Evolutionary conservation across 2,113 vertebrate species (phyloP).

Genomic region (Clinocottus analis): DNA sequence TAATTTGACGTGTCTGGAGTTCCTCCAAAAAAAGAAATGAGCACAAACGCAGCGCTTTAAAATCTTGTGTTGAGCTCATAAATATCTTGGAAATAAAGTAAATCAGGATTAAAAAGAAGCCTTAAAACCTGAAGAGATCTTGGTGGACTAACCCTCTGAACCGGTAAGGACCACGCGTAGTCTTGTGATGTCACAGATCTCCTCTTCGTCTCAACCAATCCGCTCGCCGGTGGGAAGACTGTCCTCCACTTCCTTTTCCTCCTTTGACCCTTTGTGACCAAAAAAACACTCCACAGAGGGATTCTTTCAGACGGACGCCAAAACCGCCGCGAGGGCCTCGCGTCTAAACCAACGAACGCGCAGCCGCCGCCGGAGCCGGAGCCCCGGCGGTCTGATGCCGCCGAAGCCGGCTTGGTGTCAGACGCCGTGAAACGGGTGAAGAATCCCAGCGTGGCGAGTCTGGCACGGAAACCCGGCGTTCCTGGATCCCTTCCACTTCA

Average conservation of each 20-base stretch:
- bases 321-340: slow-evolving; percentile 57
- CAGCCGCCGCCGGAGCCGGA: slow-evolving; percentile 5
- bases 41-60: no score
- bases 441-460: slow-evolving; percentile 75
- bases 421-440: slow-evolving; percentile 74
- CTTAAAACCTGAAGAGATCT: not conserved
- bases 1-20: not conserved
- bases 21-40: no score
- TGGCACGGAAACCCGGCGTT: slow-evolving; percentile 74
- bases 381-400: slow-evolving; percentile 59
- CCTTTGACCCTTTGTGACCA: slow-evolving; percentile 31
- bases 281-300: slow-evolving; percentile 17
- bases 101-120: not conserved
- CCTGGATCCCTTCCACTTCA: slow-evolving; percentile 83
- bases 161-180: no score
- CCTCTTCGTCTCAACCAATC: slow-evolving; percentile 43
- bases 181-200: no score
- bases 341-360: slow-evolving; percentile 40
- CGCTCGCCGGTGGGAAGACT: no score
- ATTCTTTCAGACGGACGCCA: slow-evolving; percentile 61
- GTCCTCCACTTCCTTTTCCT: slow-evolving; percentile 46
- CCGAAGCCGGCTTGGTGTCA: slow-evolving; percentile 70
- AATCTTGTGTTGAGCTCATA: not conserved
- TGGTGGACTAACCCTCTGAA: no score
- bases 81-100: not conserved